These are phyloP conservation scores for Leptopilina myrica DNA, from an alignment of 2,888 invertebrate species.

Conservation along the genomic window DNA sequence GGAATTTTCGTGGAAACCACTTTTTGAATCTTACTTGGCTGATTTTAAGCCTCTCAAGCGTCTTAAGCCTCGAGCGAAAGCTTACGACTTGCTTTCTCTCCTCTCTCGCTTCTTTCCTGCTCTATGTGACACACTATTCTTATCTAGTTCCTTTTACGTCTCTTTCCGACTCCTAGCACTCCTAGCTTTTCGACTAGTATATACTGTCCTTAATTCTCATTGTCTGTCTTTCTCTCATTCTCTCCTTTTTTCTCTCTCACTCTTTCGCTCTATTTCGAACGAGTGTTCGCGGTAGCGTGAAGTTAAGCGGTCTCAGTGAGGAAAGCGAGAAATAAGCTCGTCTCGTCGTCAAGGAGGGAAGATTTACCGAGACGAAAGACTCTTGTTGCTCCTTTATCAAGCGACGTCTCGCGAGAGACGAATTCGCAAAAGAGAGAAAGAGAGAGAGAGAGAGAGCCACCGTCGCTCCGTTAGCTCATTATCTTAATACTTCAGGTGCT, in stretches of 20 bases:
- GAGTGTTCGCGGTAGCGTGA: slow-evolving; percentile 54
- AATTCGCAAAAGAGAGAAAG: slow-evolving; percentile 20
- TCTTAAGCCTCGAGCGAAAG: slow-evolving; percentile 40
- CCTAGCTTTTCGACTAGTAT: slow-evolving; percentile 5
- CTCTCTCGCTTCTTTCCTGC: slow-evolving; percentile 16
- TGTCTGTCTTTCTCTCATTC: slow-evolving; percentile 28
- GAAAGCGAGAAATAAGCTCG: slow-evolving; percentile 57
- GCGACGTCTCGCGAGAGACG: slow-evolving; percentile 18
- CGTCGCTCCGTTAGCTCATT: slow-evolving; percentile 31
- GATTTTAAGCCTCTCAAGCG: slow-evolving; percentile 43
- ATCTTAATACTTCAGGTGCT: slow-evolving; percentile 34
- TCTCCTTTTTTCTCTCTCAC: slow-evolving; percentile 27
- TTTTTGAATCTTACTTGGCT: slow-evolving; percentile 31
- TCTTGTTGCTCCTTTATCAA: slow-evolving; percentile 58
- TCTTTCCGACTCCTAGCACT: slow-evolving; percentile 1
- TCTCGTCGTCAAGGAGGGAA: slow-evolving; percentile 41
- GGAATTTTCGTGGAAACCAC: slow-evolving; percentile 35
- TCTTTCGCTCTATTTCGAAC: slow-evolving; percentile 36
- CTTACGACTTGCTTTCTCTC: slow-evolving; percentile 39
- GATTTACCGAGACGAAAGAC: slow-evolving; percentile 39
- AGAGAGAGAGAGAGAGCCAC: background rate
- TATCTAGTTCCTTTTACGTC: background rate
- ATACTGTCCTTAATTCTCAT: slow-evolving; percentile 42
- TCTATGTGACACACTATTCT: slow-evolving; percentile 56
- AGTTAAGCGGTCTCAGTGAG: slow-evolving; percentile 56